Evolutionary conservation across 2,113 vertebrate genomes (phyloP).

Genomic region (Ammodramus savannarum): DNA sequence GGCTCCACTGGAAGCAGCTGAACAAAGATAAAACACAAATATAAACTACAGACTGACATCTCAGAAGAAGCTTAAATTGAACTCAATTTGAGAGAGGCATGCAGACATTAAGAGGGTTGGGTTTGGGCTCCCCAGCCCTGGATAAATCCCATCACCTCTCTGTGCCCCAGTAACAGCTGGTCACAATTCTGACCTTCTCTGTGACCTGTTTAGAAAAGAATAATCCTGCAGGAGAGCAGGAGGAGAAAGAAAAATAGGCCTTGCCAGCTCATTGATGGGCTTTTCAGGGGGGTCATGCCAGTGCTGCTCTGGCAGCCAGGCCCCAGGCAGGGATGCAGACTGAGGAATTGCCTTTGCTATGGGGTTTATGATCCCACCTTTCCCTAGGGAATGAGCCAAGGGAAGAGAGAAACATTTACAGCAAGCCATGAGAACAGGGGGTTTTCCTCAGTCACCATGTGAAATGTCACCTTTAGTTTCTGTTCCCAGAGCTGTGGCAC

Average conservation of each 20-base stretch:
- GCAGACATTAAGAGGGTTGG: background rate
- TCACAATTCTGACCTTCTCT: background rate
- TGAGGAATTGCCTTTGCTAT: background rate
- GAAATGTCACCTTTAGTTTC: background rate
- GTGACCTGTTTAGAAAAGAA: background rate
- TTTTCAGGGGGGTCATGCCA: background rate
- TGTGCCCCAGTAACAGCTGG: background rate
- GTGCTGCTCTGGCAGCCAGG: background rate
- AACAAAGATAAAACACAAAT: background rate
- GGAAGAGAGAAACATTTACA: background rate
- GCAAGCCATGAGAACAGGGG: background rate
- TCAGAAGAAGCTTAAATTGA: background rate
- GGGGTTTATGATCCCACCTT: background rate
- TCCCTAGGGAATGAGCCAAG: background rate
- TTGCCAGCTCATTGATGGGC: background rate
- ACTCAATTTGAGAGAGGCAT: background rate
- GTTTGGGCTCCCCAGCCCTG: background rate
- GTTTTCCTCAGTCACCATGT: background rate
- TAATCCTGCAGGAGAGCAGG: background rate
- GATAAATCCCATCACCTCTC: background rate
- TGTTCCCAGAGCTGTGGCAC: background rate
- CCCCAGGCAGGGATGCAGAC: background rate
- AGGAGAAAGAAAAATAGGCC: background rate
- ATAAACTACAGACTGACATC: background rate
- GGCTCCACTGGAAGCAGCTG: background rate